phyloP scores from a whole-genome alignment of 2,113 vertebrate species.

The Falco punctatus region DNA sequence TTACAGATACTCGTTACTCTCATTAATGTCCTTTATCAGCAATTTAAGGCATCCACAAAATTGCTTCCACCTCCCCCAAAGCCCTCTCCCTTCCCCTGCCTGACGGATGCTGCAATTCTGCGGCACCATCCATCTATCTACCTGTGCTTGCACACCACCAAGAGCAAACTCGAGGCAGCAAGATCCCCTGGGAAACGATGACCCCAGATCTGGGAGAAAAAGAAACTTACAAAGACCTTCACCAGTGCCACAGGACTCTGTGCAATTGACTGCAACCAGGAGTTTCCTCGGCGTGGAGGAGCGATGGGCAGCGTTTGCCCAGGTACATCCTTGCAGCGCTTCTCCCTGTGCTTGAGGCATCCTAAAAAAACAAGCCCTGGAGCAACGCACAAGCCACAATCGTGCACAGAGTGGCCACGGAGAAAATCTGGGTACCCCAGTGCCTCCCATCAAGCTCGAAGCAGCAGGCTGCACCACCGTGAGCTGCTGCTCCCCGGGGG shows the following conservation, averaged over 20 bases:
- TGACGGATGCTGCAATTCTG: neutral
- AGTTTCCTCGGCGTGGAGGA: neutral
- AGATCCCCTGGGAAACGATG: neutral
- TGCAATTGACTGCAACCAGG: neutral
- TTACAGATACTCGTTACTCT: fast-evolving
- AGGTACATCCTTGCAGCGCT: neutral
- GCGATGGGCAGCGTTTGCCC: fast-evolving
- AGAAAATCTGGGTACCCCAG: neutral
- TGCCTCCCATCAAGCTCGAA: neutral
- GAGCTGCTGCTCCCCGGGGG: neutral
- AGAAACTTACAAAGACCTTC: neutral
- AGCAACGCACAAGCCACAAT: fast-evolving
- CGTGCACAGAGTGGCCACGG: fast-evolving
- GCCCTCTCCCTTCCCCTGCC: neutral
- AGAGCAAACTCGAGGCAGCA: neutral
- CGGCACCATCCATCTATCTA: fast-evolving
- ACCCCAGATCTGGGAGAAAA: neutral
- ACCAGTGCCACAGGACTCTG: neutral
- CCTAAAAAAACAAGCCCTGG: neutral
- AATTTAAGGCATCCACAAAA: neutral
- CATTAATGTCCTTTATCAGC: neutral
- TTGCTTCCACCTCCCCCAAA: neutral
- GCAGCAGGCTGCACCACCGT: neutral
- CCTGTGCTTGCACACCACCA: fast-evolving
- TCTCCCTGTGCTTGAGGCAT: neutral